These are phyloP conservation scores for Hyperoplus lanceolatus DNA, from an alignment of 2,797 vertebrate genomes.

Conservation along the genomic window DNA sequence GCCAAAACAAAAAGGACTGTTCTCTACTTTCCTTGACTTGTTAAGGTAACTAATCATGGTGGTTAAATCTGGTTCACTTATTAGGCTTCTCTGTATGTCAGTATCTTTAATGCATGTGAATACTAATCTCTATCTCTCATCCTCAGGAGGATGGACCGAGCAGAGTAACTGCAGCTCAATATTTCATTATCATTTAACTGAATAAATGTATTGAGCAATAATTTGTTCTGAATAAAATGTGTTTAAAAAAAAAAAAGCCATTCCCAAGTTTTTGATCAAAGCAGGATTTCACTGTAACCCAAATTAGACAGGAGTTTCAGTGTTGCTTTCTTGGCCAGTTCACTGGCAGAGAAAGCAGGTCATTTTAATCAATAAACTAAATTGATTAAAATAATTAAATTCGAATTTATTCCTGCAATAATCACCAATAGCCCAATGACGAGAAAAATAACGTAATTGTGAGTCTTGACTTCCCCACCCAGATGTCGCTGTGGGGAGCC, in stretches of 20 bases:
- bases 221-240: not conserved
- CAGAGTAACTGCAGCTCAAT: constrained; percentile 47
- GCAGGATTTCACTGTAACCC: not conserved
- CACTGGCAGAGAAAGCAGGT: no score
- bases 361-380: no score
- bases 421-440: not conserved
- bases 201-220: constrained; percentile 41
- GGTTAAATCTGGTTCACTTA: not conserved
- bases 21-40: constrained; percentile 61
- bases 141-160: constrained; percentile 62
- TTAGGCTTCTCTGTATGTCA: not conserved
- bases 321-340: no score
- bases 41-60: constrained; percentile 58
- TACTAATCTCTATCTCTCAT: not conserved
- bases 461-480: constrained; percentile 56
- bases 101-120: not conserved
- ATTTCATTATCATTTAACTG: not conserved
- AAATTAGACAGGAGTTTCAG: no score
- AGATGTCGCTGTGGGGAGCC: constrained; percentile 86
- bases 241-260: not conserved
- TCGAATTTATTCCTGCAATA: not conserved
- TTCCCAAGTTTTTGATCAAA: not conserved
- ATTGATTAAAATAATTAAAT: not conserved
- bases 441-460: no score
- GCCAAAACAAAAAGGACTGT: constrained; percentile 17